A percentile compares a stretch with the other conserved stretches of the same genome.
These are phyloP conservation scores for Gymnodraco acuticeps DNA, from an alignment of 2,797 vertebrate species.

Conservation along the genomic window DNA sequence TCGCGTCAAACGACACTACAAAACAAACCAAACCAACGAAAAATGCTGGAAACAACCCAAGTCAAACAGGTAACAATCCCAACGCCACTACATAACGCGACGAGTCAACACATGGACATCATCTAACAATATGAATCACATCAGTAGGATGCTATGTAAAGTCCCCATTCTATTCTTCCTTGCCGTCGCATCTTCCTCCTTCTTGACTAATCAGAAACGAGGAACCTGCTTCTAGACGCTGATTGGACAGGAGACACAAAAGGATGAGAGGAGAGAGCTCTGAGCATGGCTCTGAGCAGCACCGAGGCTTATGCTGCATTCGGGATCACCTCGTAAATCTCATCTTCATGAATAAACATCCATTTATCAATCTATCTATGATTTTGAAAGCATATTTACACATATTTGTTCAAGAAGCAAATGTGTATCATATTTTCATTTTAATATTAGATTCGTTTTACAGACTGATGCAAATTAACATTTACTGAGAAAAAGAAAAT, in stretches of 20 bases:
- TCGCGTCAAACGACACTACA: slow-evolving; percentile 33
- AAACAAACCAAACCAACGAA: slow-evolving; percentile 5
- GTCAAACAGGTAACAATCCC: fast-evolving
- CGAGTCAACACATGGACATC: neutral
- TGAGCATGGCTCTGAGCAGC: slow-evolving; percentile 42
- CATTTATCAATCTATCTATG: neutral
- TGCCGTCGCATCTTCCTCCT: slow-evolving; percentile 76
- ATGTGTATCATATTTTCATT: neutral
- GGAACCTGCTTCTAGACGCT: slow-evolving; percentile 25
- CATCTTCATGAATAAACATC: fast-evolving
- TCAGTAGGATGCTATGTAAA: slow-evolving; percentile 42
- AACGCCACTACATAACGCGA: neutral
- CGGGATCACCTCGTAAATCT: neutral
- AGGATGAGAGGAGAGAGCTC: slow-evolving; percentile 69
- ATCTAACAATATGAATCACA: slow-evolving; percentile 10
- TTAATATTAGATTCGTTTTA: neutral
- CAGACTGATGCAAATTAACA: neutral
- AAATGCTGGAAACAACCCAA: no score
- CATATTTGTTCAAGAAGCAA: neutral
- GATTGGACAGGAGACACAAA: slow-evolving; percentile 77
- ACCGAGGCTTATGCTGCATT: slow-evolving; percentile 35
- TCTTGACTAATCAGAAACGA: slow-evolving; percentile 67
- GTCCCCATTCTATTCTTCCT: slow-evolving; percentile 51
- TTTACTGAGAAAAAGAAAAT: no score
- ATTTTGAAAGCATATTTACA: neutral